Evolutionary conservation across 35 echinoderm and acorn worm species (phyloP).

Genomic region (Apostichopus parvimensis): DNA sequence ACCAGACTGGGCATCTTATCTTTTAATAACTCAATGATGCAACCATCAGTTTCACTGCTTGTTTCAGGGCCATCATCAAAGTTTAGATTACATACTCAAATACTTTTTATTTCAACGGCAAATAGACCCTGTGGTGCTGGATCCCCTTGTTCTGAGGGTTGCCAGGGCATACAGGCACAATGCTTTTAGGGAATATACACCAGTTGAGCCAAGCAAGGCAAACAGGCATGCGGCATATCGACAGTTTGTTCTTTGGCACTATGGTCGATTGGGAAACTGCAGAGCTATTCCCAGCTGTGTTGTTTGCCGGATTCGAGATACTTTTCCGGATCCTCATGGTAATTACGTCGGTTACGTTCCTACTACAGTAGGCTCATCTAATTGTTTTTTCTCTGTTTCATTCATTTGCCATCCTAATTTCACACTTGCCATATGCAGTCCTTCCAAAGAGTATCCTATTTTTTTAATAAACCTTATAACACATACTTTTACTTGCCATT

Average conservation of each 20-base stretch:
- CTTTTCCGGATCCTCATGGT: background rate
- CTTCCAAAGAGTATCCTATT: too few relatives aligned
- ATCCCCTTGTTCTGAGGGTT: constrained; percentile 7
- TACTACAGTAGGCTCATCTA: background rate
- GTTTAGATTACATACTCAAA: too few relatives aligned
- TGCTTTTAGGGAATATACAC: background rate
- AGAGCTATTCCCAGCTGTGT: background rate
- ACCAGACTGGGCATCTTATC: too few relatives aligned
- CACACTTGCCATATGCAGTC: too few relatives aligned
- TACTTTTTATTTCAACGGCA: too few relatives aligned
- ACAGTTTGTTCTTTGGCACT: constrained; percentile 29
- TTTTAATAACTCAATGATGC: too few relatives aligned
- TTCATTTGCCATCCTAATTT: too few relatives aligned
- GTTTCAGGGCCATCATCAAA: too few relatives aligned
- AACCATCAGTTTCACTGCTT: too few relatives aligned
- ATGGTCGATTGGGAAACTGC: background rate
- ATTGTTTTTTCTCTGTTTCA: background rate
- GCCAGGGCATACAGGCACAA: background rate
- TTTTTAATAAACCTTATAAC: too few relatives aligned
- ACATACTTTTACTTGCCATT: too few relatives aligned
- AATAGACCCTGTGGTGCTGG: background rate
- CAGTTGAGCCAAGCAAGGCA: background rate
- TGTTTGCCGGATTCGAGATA: background rate
- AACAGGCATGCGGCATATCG: constrained; percentile 33
- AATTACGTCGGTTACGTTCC: background rate